Conservation (phyloP, 2,797 vertebrate genomes). For the Anolis apletophallus region DNA sequence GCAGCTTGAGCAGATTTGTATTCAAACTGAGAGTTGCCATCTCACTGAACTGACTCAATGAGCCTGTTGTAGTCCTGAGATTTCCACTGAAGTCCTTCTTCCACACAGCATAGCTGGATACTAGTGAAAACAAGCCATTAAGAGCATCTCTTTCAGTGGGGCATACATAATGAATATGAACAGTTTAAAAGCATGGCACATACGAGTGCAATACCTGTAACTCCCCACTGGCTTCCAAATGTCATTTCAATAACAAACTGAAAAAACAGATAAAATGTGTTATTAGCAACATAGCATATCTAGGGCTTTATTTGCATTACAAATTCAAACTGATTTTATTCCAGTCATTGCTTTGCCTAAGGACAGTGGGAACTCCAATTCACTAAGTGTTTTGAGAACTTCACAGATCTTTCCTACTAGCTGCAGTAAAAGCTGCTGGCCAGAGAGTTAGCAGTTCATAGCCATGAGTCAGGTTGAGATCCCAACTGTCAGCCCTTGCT, state of each 20-base stretch:
- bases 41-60: neutral
- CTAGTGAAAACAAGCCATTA: neutral
- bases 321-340: no score
- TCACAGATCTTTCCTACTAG: no score
- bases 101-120: neutral
- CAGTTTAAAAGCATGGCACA: neutral
- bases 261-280: neutral
- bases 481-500: no score
- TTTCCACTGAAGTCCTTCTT: neutral
- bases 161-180: neutral
- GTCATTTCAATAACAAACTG: neutral
- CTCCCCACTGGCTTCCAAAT: neutral
- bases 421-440: no score
- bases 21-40: neutral
- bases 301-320: no score
- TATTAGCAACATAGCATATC: no score
- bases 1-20: neutral
- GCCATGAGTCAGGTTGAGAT: no score
- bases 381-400: no score
- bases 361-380: no score
- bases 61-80: neutral
- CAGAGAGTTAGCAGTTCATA: no score
- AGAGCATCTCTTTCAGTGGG: neutral
- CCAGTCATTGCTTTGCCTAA: no score
- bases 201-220: neutral